Evolutionary conservation across 2,888 invertebrate species (phyloP), one percentile per base, ranked within the genome.

Genomic region (Adelphocoris suturalis): DNA sequence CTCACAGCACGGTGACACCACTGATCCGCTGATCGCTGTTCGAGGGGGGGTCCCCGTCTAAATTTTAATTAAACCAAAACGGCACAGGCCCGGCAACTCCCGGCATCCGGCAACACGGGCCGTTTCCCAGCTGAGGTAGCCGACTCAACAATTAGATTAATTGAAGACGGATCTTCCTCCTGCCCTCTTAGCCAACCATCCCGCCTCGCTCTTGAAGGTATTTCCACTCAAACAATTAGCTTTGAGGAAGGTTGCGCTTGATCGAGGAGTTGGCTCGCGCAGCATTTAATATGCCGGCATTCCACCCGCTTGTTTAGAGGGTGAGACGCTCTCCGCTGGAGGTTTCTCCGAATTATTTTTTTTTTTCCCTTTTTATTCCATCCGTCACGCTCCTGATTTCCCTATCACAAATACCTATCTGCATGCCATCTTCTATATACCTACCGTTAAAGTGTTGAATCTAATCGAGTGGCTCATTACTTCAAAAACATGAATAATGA

Each of bases 161-260:
- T 76, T 76, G 76, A 28, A 76, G 37, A 13, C 76, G 13, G 76
- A 37, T 12, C 16, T 28, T 76, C 76, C 46, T 46, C 76, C 76
- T 28, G 76, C 61, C 16, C 61, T 61, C 19, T 52, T 52, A 5
- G 52, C 61, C 16, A n/a, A 19, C 61, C 28, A 0, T 46, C 76
- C 37, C 12, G 75, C 76, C 76, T 19, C 75, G 5, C 12, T n/a
- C n/a, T 13, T 28, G 46, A 28, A 47, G 81, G 81, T 81, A 81
- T 48, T 61, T 48, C 80, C 81, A 48, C 81, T 81, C 81, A 48
- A 81, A 81, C 81, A 81, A 81, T 81, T 81, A 81, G 81, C 81
- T 81, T 81, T 81, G 81, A 48, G 81, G 48, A 48, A 81, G 48
- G 81, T 81, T 80, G 80, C 80, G 28, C 80, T 80, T 48, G 48